phyloP scores from a whole-genome alignment of 92 coral and sea anemone genomes.

The Epizoanthus scotinus region DNA sequence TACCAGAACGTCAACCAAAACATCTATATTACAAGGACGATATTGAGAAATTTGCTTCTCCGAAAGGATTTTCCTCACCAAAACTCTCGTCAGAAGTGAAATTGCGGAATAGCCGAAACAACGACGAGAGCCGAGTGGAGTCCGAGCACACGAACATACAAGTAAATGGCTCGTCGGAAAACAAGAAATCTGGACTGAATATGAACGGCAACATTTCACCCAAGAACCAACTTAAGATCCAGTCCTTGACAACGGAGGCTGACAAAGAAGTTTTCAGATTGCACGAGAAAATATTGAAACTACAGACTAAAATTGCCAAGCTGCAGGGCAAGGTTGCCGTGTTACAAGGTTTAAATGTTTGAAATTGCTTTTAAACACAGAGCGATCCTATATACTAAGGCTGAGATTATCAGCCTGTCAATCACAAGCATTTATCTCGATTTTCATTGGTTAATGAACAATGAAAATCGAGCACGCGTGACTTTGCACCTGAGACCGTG shows the following conservation, averaged over 20 bases:
- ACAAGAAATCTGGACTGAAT: background rate
- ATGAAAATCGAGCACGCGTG: too few relatives aligned
- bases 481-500: too few relatives aligned
- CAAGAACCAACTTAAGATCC: background rate
- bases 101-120: background rate
- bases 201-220: too few relatives aligned
- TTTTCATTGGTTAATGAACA: too few relatives aligned
- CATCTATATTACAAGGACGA: conserved; percentile 10
- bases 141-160: background rate
- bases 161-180: background rate
- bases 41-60: conserved; percentile 29
- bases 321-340: conserved; percentile 88
- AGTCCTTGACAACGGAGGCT: conserved; percentile 48
- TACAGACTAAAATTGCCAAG: conserved; percentile 92
- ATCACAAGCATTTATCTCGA: too few relatives aligned
- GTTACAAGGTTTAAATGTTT: conserved; percentile 74
- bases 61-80: conserved; percentile 28
- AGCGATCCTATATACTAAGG: too few relatives aligned
- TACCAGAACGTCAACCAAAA: conserved; percentile 6
- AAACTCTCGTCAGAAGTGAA: conserved; percentile 5
- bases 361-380: background rate
- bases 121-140: background rate
- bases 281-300: conserved; percentile 80
- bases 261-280: conserved; percentile 85
- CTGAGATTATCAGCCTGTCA: too few relatives aligned